Evolutionary conservation across 2,113 vertebrate species (phyloP), one percentile per base, ranked within the genome.

Genomic region (Aythya baeri): DNA sequence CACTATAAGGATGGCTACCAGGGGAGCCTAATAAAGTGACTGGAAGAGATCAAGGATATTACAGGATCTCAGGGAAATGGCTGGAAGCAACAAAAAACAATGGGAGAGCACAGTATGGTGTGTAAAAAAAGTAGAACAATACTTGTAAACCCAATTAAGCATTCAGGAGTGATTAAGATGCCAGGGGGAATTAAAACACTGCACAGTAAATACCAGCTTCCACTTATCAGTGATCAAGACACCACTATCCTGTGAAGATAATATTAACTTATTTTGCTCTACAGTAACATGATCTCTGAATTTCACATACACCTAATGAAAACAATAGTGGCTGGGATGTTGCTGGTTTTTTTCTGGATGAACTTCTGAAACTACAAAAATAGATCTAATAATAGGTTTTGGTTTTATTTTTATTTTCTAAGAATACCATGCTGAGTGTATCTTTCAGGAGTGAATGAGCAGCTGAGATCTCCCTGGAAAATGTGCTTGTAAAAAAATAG

Each of bases 1-100:
- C 50, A 21, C 95, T 84, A n/a, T 67, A 79, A 95, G 83, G 46
- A 74, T 83, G 68, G 55, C 73, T 93, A 84, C 84, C 76, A 86
- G 32, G 90, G 84, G 79, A 96, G 27, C 15, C 67, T 91, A 97
- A 95, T 83, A 55, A 96, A 95, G 87, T 86, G 92, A 80, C 86
- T 92, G 54, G 41, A 92, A 79, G 88, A 94, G 87, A 96, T 92
- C 91, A 91, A 93, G 92, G 79, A 95, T 95, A 96, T 96, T 95
- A 68, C 38, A 62, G 54, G 25, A 95, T 93, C 86, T 94, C 67
- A 83, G 57, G 34, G 38, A 96, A 93, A 93, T 65, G 32, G 29
- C 93, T 93, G 49, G 66, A 91, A 96, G 88, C 68, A 82, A 74
- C 31, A 84, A 50, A 75, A 95, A 92, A 34, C 73, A 71, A 82